Conservation (phyloP, 2,797 vertebrate genomes). For the Xyrichtys novacula region DNA sequence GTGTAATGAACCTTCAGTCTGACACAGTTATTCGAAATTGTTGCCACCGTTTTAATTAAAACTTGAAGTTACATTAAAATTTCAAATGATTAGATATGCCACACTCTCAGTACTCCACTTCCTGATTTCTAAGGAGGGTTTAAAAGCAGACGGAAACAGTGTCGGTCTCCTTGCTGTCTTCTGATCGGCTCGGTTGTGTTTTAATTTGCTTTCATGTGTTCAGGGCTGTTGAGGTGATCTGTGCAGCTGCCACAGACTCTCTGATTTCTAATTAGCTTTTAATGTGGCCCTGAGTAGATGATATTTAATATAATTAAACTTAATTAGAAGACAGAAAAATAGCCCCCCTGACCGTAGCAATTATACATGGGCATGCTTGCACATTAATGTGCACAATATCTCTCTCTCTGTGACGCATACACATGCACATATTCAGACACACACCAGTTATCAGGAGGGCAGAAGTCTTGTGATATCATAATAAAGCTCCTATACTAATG, state of each 20-base stretch:
- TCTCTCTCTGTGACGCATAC: background rate
- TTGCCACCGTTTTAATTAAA: conserved; percentile 12
- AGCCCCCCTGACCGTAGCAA: conserved; percentile 62
- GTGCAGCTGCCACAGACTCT: conserved; percentile 61
- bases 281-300: conserved; percentile 66
- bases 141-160: conserved; percentile 2
- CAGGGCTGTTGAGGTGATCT: conserved; percentile 58
- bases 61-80: conserved; percentile 10
- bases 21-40: conserved; percentile 14
- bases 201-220: conserved; percentile 60
- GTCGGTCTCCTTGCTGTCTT: conserved; percentile 20
- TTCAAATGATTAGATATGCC: conserved; percentile 7
- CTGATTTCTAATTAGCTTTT: conserved; percentile 77
- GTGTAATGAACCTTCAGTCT: background rate
- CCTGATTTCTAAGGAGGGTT: conserved; percentile 5
- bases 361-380: conserved; percentile 68
- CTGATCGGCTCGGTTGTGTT: conserved; percentile 35
- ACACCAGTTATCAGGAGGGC: background rate
- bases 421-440: background rate
- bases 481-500: background rate
- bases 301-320: conserved; percentile 76
- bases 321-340: conserved; percentile 75
- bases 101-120: too few relatives aligned
- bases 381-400: conserved; percentile 38
- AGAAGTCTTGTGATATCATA: background rate